Percentiles rank a stretch among this genome's conserved stretches.
Evolutionary conservation across 2,888 invertebrate species (phyloP).

Genomic region (Biston betularia): DNA sequence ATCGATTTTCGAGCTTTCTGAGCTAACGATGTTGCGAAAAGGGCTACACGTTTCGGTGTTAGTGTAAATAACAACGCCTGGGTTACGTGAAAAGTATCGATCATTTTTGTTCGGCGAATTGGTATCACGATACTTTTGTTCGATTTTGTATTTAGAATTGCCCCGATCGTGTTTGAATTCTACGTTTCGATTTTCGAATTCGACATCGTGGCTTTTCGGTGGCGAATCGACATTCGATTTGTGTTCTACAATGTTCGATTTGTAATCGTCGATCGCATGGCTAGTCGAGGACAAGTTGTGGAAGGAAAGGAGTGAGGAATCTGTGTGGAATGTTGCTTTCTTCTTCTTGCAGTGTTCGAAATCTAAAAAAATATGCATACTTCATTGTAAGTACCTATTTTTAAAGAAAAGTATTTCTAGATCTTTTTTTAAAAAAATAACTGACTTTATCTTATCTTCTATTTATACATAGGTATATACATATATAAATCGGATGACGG

Average conservation of each 20-base stretch:
- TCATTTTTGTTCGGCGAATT: conserved; percentile 9
- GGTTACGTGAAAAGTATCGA: conserved; percentile 4
- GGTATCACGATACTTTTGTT: conserved; percentile 23
- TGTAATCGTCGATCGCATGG: conserved; percentile 34
- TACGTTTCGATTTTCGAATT: neutral
- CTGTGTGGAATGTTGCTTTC: conserved; percentile 62
- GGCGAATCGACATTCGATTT: conserved; percentile 18
- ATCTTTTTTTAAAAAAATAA: too few relatives aligned
- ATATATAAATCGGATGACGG: too few relatives aligned
- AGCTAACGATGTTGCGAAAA: neutral
- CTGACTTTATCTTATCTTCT: too few relatives aligned
- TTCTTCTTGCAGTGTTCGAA: conserved; percentile 57
- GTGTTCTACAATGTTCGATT: conserved; percentile 13
- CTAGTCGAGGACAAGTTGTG: conserved; percentile 52
- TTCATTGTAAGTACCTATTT: neutral
- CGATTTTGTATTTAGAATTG: conserved; percentile 34
- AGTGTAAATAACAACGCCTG: conserved; percentile 2
- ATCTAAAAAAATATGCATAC: conserved; percentile 48
- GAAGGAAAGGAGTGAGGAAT: conserved; percentile 62
- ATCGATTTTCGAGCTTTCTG: neutral
- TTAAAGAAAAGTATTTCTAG: too few relatives aligned
- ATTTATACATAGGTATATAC: too few relatives aligned
- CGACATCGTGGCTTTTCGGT: conserved; percentile 1
- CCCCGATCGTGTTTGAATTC: conserved; percentile 16
- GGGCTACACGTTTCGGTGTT: neutral